phyloP scores from a whole-genome alignment of 2,888 invertebrate species.

The Nezara viridula region DNA sequence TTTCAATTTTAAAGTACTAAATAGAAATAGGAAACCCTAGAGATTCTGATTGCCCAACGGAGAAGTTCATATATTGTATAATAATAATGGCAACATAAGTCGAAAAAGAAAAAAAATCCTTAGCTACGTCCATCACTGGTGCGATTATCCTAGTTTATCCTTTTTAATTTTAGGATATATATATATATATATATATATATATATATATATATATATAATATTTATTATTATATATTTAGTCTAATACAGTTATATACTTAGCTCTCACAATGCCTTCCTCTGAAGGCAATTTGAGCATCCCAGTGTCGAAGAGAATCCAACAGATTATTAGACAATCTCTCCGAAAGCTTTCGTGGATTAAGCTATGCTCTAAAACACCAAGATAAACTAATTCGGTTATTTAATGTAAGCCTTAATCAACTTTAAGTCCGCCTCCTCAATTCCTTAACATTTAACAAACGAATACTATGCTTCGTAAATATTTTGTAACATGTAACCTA shows the following conservation, averaged over 20 bases:
- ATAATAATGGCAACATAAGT: too few species aligned
- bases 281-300: neutral
- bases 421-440: neutral
- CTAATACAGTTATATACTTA: neutral
- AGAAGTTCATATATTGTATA: too few species aligned
- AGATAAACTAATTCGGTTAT: constrained; percentile 31
- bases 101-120: too few species aligned
- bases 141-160: too few species aligned
- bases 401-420: neutral
- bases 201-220: neutral
- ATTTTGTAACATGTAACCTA: neutral
- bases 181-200: too few species aligned
- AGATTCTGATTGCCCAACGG: too few species aligned
- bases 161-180: too few species aligned
- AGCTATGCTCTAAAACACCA: neutral
- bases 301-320: neutral
- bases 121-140: too few species aligned
- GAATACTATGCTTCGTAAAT: neutral
- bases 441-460: neutral
- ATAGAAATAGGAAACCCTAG: too few species aligned
- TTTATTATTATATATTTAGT: neutral
- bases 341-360: neutral
- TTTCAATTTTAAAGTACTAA: too few species aligned
- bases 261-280: neutral
- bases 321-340: neutral